Evolutionary conservation across 2,113 vertebrate genomes (phyloP), one percentile per base, ranked within the genome.

Genomic region (Dipodomys spectabilis): DNA sequence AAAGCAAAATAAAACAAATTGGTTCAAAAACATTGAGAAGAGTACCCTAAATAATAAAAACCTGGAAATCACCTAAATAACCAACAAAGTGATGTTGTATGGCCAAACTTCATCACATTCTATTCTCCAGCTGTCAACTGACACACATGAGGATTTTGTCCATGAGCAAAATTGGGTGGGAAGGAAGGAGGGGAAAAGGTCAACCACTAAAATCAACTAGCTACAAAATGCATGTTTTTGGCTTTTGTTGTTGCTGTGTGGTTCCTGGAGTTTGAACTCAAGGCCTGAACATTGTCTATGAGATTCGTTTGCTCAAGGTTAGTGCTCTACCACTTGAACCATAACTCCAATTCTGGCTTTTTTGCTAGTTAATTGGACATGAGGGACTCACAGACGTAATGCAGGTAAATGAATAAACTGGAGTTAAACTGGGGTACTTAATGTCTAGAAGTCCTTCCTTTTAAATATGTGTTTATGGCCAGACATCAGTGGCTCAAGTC

Each of bases 1-100:
- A 85, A 95, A 95, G 80, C 32, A 86, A 92, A 97, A 80, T 71
- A 90, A 86, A 82, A 86, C 44, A 88, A 83, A 89, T 2, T 69
- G n/a, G n/a, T 74, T 92, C 30, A 64, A 77, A 92, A 92, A 80
- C 74, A 81, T 65, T 86, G 32, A 81, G 7, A 68, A 73, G 77
- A 60, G 25, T 57, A 88, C n/a, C 65, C 72, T 91, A 90, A 84
- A 71, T 68, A 84, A 53, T 32, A 84, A 49, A 49, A 18, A 57
- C 53, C 53, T 57, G 75, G 65, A 82, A 92, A 86, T 25, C 64
- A 95, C 60, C 68, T 81, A 92, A 85, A 75, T 82, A 49, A 94
- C 73, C 79, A 79, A 92, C n/a, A 62, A 90, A 88, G 11, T 84
- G 7, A 73, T 82, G 93, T 82, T 94, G 69, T 20, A 28, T 71